phyloP scores from a whole-genome alignment of 2,113 vertebrate species.

The Alosa alosa region DNA sequence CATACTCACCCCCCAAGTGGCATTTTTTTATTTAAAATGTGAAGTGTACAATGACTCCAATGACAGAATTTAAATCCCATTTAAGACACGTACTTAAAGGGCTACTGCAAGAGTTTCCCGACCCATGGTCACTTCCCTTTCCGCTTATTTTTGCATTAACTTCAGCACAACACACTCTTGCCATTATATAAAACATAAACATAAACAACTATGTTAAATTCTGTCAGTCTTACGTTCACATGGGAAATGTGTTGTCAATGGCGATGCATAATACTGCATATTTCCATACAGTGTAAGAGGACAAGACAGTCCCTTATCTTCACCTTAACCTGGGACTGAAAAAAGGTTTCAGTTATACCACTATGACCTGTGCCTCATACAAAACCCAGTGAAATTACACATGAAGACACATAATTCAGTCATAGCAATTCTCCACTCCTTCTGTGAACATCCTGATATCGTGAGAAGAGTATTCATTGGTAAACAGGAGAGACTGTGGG shows the following conservation, averaged over 20 bases:
- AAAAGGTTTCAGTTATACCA: not conserved
- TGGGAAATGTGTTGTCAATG: not conserved
- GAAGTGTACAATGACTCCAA: not conserved
- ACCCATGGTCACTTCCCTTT: not conserved
- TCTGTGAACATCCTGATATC: not conserved
- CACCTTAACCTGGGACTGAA: not conserved
- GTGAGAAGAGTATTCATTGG: not conserved
- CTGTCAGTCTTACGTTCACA: not conserved
- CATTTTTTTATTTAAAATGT: constrained; percentile 26
- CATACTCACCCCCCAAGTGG: constrained; percentile 50
- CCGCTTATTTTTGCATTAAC: not conserved
- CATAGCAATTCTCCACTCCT: not conserved
- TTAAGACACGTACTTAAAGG: not conserved
- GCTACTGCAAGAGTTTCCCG: not conserved
- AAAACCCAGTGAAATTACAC: not conserved
- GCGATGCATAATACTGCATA: not conserved
- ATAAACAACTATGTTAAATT: not conserved
- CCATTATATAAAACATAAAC: not conserved
- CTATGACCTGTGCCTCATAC: not conserved
- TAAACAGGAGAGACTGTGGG: not conserved
- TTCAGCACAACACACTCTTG: not conserved
- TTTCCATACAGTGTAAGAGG: not conserved
- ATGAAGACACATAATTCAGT: not conserved
- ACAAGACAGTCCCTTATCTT: not conserved
- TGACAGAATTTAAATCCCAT: not conserved